Conservation (phyloP, 2,113 vertebrate genomes). For the Esox niger region DNA sequence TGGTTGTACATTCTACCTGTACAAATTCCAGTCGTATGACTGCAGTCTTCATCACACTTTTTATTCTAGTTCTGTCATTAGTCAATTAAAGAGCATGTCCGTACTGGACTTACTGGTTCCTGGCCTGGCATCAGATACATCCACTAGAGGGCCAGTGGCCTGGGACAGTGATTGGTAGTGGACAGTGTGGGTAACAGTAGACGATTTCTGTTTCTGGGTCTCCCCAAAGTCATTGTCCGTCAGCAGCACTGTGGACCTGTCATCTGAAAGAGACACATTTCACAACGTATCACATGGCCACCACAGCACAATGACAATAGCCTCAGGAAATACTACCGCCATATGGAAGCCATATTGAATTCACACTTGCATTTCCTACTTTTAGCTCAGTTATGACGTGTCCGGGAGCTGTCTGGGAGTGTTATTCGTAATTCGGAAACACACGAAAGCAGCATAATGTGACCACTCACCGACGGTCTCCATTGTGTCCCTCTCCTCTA, state of each 20-base stretch:
- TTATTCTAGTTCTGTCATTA: conserved; percentile 15
- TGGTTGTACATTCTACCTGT: neutral
- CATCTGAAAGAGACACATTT: conserved; percentile 70
- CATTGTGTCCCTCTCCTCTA: conserved; percentile 98
- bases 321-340: neutral
- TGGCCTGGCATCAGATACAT: conserved; percentile 94
- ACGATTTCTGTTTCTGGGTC: conserved; percentile 93
- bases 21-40: no score
- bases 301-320: neutral
- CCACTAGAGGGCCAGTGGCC: conserved; percentile 93
- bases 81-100: conserved; percentile 42
- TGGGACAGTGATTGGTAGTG: conserved; percentile 97
- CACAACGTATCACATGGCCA: neutral
- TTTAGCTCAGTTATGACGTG: no score
- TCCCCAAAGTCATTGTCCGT: conserved; percentile 97
- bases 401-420: no score
- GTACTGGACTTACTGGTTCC: conserved; percentile 92
- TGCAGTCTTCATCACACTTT: conserved; percentile 1
- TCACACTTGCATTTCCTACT: neutral
- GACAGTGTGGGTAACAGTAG: conserved; percentile 95
- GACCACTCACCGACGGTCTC: conserved; percentile 88
- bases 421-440: neutral
- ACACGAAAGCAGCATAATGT: neutral
- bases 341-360: neutral
- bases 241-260: conserved; percentile 92